A percentile compares a stretch with the other conserved stretches of the same genome.
These are phyloP conservation scores for Cryptocheilus praepositus DNA, from an alignment of 2,888 invertebrate species.

Conservation along the genomic window DNA sequence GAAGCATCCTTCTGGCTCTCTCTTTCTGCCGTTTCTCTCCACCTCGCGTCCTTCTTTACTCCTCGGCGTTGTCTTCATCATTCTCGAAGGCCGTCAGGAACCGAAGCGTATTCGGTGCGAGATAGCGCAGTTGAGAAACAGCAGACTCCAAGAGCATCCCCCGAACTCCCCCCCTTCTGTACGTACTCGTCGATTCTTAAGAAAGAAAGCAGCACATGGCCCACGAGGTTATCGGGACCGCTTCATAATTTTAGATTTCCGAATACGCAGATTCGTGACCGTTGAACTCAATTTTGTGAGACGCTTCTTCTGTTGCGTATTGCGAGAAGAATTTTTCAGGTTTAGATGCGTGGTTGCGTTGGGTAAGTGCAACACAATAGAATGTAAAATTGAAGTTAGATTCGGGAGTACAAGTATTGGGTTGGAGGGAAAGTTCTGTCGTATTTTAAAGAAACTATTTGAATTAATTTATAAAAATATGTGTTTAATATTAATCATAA, in stretches of 20 bases:
- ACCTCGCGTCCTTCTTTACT: no score
- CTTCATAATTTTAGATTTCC: slow-evolving; percentile 68
- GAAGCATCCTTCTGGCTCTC: slow-evolving; percentile 35
- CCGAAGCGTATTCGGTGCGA: slow-evolving; percentile 52
- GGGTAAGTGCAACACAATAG: no score
- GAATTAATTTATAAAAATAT: no score
- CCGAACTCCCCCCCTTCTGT: slow-evolving; percentile 37
- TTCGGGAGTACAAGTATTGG: no score
- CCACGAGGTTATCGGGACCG: slow-evolving; percentile 58
- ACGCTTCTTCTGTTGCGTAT: no score
- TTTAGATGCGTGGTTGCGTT: no score
- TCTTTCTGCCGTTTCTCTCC: slow-evolving; percentile 17
- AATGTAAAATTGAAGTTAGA: no score
- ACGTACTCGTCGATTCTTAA: slow-evolving; percentile 55
- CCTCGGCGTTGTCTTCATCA: slow-evolving; percentile 40
- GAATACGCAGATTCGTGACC: slow-evolving; percentile 58
- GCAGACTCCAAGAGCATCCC: slow-evolving; percentile 61
- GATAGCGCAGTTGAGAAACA: slow-evolving; percentile 69
- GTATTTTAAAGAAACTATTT: no score
- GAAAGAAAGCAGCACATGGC: slow-evolving; percentile 64
- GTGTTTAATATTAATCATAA: no score
- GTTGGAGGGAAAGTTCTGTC: no score
- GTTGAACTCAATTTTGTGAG: slow-evolving; percentile 36
- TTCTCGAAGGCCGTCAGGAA: slow-evolving; percentile 50
- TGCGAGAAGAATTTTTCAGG: no score